Evolutionary conservation across 2,888 invertebrate genomes (phyloP).

Genomic region (Volucella inanis): DNA sequence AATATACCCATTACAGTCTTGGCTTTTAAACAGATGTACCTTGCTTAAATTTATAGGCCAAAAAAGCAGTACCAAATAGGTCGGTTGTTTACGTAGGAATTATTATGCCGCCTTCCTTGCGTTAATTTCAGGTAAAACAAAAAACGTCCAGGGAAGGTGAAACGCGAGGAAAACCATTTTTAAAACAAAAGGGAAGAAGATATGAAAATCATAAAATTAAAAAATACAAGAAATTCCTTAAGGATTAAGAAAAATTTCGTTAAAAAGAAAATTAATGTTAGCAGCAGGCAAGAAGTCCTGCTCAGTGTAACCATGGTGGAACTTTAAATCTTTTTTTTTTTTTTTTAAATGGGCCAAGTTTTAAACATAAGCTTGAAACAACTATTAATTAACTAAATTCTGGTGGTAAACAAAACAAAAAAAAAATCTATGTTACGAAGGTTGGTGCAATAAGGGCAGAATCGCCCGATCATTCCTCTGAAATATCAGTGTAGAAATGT

Average conservation of each 20-base stretch:
- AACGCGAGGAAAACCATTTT: neutral
- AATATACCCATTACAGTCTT: neutral
- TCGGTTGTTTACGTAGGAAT: conserved; percentile 32
- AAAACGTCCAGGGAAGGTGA: neutral
- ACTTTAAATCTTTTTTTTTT: no score
- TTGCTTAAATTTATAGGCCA: neutral
- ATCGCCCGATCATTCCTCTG: no score
- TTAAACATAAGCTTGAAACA: no score
- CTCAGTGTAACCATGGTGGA: no score
- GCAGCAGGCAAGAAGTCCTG: neutral
- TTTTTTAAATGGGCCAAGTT: no score
- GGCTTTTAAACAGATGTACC: neutral
- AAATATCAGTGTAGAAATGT: no score
- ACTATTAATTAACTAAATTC: no score
- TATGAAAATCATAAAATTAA: neutral
- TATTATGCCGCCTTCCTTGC: neutral
- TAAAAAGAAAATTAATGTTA: conserved; percentile 45
- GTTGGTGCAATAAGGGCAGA: no score
- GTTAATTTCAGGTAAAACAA: no score
- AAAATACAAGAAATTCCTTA: neutral
- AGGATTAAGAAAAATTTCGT: conserved; percentile 20
- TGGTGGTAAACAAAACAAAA: no score
- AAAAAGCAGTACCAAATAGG: neutral
- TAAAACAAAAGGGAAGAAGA: neutral
- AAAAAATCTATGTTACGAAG: no score